Evolutionary conservation across 2,888 invertebrate genomes (phyloP).

Genomic region (Hemaris fuciformis): DNA sequence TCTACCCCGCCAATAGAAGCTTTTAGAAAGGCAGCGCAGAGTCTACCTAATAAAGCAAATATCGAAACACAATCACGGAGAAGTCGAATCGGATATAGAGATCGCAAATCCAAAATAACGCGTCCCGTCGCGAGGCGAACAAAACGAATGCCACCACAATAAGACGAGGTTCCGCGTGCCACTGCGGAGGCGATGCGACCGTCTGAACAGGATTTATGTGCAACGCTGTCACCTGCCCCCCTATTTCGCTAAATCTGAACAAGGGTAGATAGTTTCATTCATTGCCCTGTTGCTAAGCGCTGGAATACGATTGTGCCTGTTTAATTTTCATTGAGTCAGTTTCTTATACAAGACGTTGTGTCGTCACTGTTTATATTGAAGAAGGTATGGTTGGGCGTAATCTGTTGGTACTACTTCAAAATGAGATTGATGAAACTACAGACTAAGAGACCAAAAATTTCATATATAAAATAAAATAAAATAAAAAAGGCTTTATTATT

Average conservation of each 20-base stretch:
- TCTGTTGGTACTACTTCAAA: not conserved
- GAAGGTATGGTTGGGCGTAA: not conserved
- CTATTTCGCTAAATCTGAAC: constrained; percentile 38
- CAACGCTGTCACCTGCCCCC: constrained; percentile 60
- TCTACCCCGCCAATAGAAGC: not conserved
- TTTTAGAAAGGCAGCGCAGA: constrained; percentile 5
- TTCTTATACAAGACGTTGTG: not conserved
- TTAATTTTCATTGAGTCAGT: constrained; percentile 7
- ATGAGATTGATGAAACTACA: not conserved
- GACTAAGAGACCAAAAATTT: not conserved
- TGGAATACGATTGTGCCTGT: not conserved
- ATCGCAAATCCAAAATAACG: constrained; percentile 70
- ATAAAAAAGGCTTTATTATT: too few relatives aligned
- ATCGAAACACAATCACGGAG: constrained; percentile 22
- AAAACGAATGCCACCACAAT: constrained; percentile 70
- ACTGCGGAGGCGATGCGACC: constrained; percentile 46
- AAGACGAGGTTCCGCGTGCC: constrained; percentile 77
- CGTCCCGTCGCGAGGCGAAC: constrained; percentile 54
- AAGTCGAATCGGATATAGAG: constrained; percentile 41
- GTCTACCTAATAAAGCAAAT: constrained; percentile 18
- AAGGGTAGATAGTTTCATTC: constrained; percentile 47
- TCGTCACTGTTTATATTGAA: not conserved
- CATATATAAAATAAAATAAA: too few relatives aligned
- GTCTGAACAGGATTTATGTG: constrained; percentile 63
- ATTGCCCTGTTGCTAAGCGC: constrained; percentile 24